Evolutionary conservation across 1,140 invertebrate genomes (phyloP).

Genomic region (Muscidifurax raptorellus): DNA sequence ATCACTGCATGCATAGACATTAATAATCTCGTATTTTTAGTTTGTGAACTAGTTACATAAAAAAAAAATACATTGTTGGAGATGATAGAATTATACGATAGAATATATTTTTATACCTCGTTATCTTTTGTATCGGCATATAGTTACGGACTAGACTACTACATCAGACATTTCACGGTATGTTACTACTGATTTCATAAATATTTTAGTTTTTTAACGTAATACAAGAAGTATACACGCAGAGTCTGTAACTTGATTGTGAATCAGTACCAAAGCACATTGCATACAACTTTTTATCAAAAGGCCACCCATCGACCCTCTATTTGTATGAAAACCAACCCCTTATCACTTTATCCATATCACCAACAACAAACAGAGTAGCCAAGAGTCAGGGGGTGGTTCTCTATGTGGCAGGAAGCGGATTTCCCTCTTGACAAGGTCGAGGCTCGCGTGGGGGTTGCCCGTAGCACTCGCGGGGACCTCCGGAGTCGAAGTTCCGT

Average conservation of each 20-base stretch:
- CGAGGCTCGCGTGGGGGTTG: neutral
- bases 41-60: neutral
- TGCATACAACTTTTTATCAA: neutral
- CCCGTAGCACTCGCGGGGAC: neutral
- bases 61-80: neutral
- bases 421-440: slow-evolving; percentile 47
- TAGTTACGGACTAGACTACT: neutral
- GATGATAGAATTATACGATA: neutral
- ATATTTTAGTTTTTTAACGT: neutral
- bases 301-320: neutral
- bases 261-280: neutral
- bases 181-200: neutral
- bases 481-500: slow-evolving; percentile 20
- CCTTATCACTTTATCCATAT: slow-evolving; percentile 29
- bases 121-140: neutral
- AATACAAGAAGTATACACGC: too few relatives aligned
- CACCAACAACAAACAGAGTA: neutral
- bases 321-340: neutral
- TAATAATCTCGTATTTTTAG: neutral
- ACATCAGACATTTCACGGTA: neutral
- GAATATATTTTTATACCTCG: neutral
- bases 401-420: slow-evolving; percentile 33
- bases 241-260: neutral
- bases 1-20: neutral
- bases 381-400: neutral